Evolutionary conservation across 2,113 vertebrate genomes (phyloP).

Genomic region (Calyptommatus sinebrachiatus): DNA sequence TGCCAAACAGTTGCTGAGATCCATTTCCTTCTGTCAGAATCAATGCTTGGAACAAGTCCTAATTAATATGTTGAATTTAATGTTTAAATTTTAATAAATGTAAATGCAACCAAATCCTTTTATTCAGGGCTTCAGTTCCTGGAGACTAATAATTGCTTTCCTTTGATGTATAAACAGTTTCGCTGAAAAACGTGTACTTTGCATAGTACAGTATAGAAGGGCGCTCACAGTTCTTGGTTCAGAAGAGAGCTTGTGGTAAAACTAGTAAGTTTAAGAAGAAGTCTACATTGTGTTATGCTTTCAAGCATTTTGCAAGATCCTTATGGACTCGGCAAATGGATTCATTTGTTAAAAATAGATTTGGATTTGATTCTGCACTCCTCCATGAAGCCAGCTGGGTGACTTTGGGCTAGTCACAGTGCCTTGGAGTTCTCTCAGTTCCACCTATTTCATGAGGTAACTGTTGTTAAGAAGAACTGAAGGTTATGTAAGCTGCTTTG

Average conservation of each 20-base stretch:
- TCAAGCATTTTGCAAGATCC: conserved; percentile 25
- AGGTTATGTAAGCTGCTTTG: too few relatives aligned
- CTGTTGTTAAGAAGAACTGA: too few relatives aligned
- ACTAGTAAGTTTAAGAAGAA: conserved; percentile 15
- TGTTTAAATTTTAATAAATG: conserved; percentile 51
- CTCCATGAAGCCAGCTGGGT: too few relatives aligned
- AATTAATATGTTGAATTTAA: conserved; percentile 49
- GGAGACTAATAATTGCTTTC: conserved; percentile 3
- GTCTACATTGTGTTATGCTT: background rate
- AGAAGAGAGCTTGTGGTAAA: background rate
- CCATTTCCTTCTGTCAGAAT: conserved; percentile 31
- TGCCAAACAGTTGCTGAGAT: conserved; percentile 42
- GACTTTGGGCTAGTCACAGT: too few relatives aligned
- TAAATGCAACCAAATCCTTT: conserved; percentile 43
- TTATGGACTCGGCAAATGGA: background rate
- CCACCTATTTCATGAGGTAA: too few relatives aligned
- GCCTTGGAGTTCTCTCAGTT: too few relatives aligned
- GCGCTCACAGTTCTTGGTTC: conserved; percentile 19
- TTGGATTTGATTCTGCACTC: background rate
- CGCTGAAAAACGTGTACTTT: background rate
- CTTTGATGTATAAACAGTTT: conserved; percentile 10
- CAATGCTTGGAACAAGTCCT: conserved; percentile 1
- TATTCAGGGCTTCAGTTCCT: conserved; percentile 38
- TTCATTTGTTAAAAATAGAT: background rate
- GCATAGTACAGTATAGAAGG: background rate